Conservation (phyloP, 2,113 vertebrate species). For the Myocastor coypus region DNA sequence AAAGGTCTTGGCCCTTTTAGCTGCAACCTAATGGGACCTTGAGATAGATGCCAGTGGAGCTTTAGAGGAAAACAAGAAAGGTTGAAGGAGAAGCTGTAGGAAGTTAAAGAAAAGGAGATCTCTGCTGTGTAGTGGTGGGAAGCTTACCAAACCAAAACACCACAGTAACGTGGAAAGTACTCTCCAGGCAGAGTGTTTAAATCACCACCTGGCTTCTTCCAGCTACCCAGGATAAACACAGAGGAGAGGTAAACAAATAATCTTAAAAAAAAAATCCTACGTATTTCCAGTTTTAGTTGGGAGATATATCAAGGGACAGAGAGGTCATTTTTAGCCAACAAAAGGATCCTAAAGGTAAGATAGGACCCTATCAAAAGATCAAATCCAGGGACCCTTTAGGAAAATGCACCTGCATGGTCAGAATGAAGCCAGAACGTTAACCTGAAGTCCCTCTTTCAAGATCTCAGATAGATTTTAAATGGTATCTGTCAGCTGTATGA, state of each 20-base stretch:
- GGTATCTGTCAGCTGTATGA: background rate
- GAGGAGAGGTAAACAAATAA: constrained; percentile 18
- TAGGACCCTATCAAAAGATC: background rate
- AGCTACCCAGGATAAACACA: background rate
- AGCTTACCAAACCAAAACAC: background rate
- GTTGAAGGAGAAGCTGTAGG: background rate
- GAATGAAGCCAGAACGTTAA: background rate
- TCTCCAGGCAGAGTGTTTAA: background rate
- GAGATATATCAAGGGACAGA: background rate
- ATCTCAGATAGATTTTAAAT: background rate
- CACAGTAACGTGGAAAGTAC: background rate
- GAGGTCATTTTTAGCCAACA: background rate
- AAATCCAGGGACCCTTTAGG: background rate
- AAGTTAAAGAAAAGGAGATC: background rate
- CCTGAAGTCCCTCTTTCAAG: background rate
- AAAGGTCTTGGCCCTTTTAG: background rate
- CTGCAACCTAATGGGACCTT: background rate
- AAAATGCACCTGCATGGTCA: background rate
- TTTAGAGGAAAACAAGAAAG: background rate
- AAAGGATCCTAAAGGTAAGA: background rate
- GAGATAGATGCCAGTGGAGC: background rate
- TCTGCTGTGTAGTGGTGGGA: background rate
- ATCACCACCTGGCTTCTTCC: background rate
- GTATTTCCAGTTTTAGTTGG: background rate
- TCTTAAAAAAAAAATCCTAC: background rate